Conservation (phyloP, 2,113 vertebrate species). For the Pelmatolapia mariae region DNA sequence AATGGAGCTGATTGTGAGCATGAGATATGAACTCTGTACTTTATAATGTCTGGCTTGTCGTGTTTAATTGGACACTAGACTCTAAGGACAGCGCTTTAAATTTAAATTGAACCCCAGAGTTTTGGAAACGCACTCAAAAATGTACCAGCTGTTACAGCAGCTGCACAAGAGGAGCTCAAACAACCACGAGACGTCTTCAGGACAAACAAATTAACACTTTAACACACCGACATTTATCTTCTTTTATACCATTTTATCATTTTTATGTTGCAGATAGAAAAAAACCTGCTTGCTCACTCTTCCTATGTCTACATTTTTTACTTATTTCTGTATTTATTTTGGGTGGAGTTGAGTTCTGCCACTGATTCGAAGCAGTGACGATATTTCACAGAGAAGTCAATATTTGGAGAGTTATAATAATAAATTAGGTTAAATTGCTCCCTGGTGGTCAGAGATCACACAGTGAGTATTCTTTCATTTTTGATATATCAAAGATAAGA, state of each 20-base stretch:
- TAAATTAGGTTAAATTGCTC: neutral
- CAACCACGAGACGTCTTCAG: neutral
- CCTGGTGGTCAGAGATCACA: neutral
- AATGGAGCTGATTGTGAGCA: neutral
- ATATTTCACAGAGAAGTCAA: neutral
- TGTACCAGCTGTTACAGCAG: neutral
- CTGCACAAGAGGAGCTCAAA: neutral
- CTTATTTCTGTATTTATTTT: neutral
- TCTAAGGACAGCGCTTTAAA: neutral
- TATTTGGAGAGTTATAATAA: neutral
- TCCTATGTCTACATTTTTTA: fast-evolving
- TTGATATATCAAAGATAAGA: neutral
- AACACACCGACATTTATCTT: neutral
- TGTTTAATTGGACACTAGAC: neutral
- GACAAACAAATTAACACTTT: neutral
- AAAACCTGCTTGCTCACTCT: neutral
- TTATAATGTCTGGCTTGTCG: neutral
- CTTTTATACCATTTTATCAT: fast-evolving
- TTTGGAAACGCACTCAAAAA: neutral
- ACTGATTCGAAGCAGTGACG: fast-evolving
- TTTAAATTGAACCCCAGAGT: neutral
- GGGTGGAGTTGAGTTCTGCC: neutral
- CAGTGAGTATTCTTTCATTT: neutral
- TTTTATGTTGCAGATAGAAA: neutral
- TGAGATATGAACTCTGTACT: neutral